phyloP scores from a whole-genome alignment of 1,140 invertebrate species.

The Camponotus pennsylvanicus region DNA sequence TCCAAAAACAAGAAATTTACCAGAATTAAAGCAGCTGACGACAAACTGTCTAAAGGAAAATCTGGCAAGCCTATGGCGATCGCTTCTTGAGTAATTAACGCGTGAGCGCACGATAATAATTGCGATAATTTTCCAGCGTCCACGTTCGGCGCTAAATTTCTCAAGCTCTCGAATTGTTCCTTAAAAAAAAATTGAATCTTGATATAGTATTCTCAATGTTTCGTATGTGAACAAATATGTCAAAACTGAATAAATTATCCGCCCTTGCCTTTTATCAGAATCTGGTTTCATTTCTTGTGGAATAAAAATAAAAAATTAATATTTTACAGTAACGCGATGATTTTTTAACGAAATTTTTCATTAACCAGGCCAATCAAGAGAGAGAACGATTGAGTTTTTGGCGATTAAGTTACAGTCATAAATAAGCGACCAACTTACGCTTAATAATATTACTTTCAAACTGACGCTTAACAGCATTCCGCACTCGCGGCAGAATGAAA shows the following conservation, averaged over 20 bases:
- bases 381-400: background rate
- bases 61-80: conserved; percentile 92
- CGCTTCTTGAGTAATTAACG: conserved; percentile 91
- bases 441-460: conserved; percentile 10
- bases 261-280: background rate
- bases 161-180: conserved; percentile 88
- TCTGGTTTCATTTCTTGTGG: background rate
- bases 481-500: background rate
- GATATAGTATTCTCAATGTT: background rate
- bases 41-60: conserved; percentile 95
- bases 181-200: conserved; percentile 73
- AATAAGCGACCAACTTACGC: conserved; percentile 10
- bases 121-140: conserved; percentile 88
- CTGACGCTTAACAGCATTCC: background rate
- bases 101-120: conserved; percentile 91
- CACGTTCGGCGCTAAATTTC: conserved; percentile 87
- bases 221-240: background rate
- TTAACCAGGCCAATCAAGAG: background rate
- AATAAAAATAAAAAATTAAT: background rate
- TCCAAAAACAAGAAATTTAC: conserved; percentile 85
- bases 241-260: background rate
- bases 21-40: conserved; percentile 90
- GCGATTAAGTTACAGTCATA: conserved; percentile 3
- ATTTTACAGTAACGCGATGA: background rate
- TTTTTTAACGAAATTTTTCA: background rate